These are phyloP conservation scores for Styela plicata DNA, from an alignment of 23 tunicate genomes.

Conservation along the genomic window DNA sequence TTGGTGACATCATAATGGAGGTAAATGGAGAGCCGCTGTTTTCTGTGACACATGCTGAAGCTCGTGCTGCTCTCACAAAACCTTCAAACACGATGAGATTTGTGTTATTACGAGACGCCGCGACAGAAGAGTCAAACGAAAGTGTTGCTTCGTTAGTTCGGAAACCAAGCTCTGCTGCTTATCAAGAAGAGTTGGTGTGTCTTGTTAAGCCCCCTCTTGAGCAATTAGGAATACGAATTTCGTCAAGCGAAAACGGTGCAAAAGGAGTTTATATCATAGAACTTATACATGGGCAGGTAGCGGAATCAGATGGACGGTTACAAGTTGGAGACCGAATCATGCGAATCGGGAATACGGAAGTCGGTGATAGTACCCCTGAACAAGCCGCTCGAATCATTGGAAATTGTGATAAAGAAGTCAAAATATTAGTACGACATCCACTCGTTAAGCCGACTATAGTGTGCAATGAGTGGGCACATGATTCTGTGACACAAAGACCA, in stretches of 20 bases:
- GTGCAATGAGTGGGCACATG: slow-evolving; percentile 20
- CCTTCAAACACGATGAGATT: slow-evolving; percentile 60
- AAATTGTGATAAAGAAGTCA: slow-evolving; percentile 29
- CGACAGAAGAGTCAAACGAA: neutral
- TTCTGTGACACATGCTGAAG: slow-evolving; percentile 77
- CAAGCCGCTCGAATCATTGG: slow-evolving; percentile 74
- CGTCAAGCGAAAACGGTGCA: slow-evolving; percentile 54
- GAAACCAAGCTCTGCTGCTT: neutral
- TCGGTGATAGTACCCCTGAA: slow-evolving; percentile 63
- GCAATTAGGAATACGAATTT: slow-evolving; percentile 76
- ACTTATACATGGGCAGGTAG: slow-evolving; percentile 63
- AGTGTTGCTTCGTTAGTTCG: neutral
- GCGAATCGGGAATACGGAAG: slow-evolving; percentile 49
- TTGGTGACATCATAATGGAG: slow-evolving; percentile 74
- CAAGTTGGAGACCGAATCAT: slow-evolving; percentile 73
- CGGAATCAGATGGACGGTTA: slow-evolving; percentile 51
- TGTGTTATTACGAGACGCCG: slow-evolving; percentile 42
- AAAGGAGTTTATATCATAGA: slow-evolving; percentile 75
- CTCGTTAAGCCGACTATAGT: neutral
- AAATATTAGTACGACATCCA: slow-evolving; percentile 21
- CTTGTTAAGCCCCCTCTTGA: slow-evolving; percentile 66
- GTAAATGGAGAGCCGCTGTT: slow-evolving; percentile 72
- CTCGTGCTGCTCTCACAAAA: slow-evolving; percentile 46
- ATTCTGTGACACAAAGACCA: neutral
- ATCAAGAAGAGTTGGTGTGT: slow-evolving; percentile 25